Percentiles rank a stretch among this genome's conserved stretches.
phyloP scores from a whole-genome alignment of 2,113 vertebrate genomes.

The Tiliqua scincoides region DNA sequence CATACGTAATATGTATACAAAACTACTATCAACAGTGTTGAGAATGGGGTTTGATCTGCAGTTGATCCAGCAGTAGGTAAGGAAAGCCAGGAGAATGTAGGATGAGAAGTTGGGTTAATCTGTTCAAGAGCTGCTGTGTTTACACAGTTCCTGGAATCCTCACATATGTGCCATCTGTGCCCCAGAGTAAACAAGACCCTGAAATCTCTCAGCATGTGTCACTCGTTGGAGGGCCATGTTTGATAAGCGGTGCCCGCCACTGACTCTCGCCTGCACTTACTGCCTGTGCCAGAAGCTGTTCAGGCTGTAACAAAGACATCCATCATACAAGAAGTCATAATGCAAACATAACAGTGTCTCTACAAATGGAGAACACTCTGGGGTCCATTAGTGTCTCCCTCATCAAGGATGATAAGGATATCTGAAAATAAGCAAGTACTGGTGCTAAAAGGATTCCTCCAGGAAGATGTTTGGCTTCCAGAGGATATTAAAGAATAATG shows the following conservation, averaged over 20 bases:
- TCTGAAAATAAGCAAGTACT: constrained; percentile 43
- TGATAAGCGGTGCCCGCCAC: constrained; percentile 38
- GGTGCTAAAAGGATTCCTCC: constrained; percentile 30
- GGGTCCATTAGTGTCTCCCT: constrained; percentile 32
- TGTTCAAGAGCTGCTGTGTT: constrained; percentile 37
- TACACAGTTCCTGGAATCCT: constrained; percentile 14
- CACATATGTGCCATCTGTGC: constrained; percentile 1
- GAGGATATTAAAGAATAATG: constrained; percentile 24
- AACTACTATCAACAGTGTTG: neutral
- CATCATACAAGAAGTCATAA: constrained; percentile 23
- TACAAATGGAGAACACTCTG: constrained; percentile 22
- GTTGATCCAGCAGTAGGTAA: neutral
- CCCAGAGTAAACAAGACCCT: constrained; percentile 41
- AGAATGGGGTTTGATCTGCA: neutral
- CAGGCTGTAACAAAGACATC: constrained; percentile 28
- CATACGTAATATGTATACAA: neutral
- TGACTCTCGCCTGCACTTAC: constrained; percentile 20
- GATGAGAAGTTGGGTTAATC: constrained; percentile 23
- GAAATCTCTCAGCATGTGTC: constrained; percentile 29
- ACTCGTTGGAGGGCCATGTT: neutral
- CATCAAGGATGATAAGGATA: constrained; percentile 44
- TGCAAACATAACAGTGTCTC: constrained; percentile 35
- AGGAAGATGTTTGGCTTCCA: constrained; percentile 23
- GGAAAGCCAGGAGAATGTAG: constrained; percentile 12
- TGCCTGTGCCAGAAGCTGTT: constrained; percentile 33